Conservation (phyloP, 2,797 vertebrate species). For the Eulemur rubriventer region DNA sequence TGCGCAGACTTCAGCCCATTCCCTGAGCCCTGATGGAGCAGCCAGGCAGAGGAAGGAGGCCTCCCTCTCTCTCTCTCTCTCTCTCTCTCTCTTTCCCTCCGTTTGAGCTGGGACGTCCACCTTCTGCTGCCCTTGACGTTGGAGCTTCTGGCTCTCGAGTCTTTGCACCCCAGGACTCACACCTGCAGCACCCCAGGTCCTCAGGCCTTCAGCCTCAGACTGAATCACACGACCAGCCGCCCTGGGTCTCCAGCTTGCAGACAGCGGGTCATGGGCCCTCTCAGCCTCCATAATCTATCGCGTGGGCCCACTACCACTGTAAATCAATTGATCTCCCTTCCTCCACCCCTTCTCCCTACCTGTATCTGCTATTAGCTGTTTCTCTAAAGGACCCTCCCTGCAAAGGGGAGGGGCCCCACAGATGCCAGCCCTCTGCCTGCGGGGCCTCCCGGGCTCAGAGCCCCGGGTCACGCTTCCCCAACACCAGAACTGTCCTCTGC, state of each 20-base stretch:
- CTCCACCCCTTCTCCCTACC: neutral
- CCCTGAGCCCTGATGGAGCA: neutral
- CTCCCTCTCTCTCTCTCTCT: neutral
- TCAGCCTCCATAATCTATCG: neutral
- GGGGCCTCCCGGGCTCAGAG: too few species aligned
- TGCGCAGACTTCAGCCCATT: neutral
- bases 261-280: neutral
- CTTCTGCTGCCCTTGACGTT: too few species aligned
- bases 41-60: neutral
- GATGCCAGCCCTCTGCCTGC: too few species aligned
- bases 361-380: neutral
- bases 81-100: neutral
- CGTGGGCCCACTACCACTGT: too few species aligned
- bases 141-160: too few species aligned
- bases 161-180: neutral
- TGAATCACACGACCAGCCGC: neutral
- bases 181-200: neutral
- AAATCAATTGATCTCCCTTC: neutral
- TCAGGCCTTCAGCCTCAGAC: neutral
- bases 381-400: neutral
- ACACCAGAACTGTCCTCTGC: too few species aligned
- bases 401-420: too few species aligned
- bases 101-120: too few species aligned
- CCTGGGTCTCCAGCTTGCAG: neutral
- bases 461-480: too few species aligned